Evolutionary conservation across 2,797 vertebrate genomes (phyloP), one percentile per base, ranked within the genome.

Genomic region (Spondyliosoma cantharus): DNA sequence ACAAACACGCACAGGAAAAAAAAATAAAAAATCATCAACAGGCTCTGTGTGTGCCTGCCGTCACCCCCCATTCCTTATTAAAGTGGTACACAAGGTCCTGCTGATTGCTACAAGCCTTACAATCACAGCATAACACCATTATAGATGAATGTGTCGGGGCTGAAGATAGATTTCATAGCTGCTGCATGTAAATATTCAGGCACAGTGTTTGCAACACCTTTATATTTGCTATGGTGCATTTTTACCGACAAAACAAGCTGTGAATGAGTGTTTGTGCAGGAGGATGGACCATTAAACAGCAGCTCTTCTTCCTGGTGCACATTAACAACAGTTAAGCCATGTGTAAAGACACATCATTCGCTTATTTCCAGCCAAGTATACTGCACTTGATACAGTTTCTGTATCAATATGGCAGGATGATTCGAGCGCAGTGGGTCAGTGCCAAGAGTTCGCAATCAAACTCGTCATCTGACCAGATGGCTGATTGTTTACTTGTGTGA

Each of bases 401-500:
- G 48, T 58, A 49, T 76, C 29, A 17, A 67, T 37, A 24, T 17
- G 32, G 37, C 48, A 75, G 24, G 54, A 66, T 25, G 24, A 74
- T 84, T 80, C 2, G 13, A 74, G 71, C 3, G 53, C 84, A 29
- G 60, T 19, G 15, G 82, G 80, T 82, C 76, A 86, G 76, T 54
- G 79, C 75, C 74, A 74, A 81, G 76, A 86, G 80, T 90, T 85
- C 86, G 84, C 87, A 91, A 90, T 92, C 87, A 91, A 82, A 83
- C 67, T 84, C 82, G 57, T 86, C 77, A 74, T 87, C 78, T 88
- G 87, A 92, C 90, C 92, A 95, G 91, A 93, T 93, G 93, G 84
- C 86, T 91, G 90, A 93, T 94, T 93, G 91, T 94, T 93, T 91
- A 82, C 91, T 91, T 87, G 82, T 80, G 81, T 78, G 16, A 61